Conservation (phyloP, 1,140 invertebrate genomes). For the Ostrea denselamellosa region DNA sequence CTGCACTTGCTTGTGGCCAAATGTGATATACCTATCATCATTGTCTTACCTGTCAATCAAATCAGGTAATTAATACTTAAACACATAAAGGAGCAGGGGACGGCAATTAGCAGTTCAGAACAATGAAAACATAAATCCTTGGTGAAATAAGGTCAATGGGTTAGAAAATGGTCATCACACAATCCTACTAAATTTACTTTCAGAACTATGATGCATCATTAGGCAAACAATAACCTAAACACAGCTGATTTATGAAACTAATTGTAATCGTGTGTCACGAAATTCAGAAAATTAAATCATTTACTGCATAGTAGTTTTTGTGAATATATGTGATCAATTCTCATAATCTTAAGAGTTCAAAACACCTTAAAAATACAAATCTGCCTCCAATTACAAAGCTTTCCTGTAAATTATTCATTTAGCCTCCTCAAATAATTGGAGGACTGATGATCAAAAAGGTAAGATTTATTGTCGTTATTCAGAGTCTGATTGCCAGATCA, state of each 20-base stretch:
- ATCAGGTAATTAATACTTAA: conserved; percentile 1
- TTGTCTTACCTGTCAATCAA: conserved; percentile 27
- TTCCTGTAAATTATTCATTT: conserved; percentile 40
- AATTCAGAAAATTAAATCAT: neutral
- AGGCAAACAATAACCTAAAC: neutral
- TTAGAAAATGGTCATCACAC: neutral
- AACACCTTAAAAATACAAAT: conserved; percentile 18
- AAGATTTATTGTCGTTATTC: conserved; percentile 11
- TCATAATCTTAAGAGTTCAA: conserved; percentile 1
- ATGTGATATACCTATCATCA: conserved; percentile 14
- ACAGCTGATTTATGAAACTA: neutral
- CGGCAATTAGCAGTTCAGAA: neutral
- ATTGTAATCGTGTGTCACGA: neutral
- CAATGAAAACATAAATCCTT: neutral
- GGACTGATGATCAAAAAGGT: conserved; percentile 23
- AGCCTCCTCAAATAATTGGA: conserved; percentile 24
- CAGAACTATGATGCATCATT: neutral
- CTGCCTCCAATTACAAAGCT: conserved; percentile 13
- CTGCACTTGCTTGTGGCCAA: conserved; percentile 21
- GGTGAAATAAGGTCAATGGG: neutral
- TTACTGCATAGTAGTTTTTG: neutral
- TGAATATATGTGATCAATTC: neutral
- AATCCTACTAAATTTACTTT: neutral
- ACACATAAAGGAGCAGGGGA: neutral
- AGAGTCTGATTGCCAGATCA: conserved; percentile 20